These are phyloP conservation scores for Mesocricetus auratus DNA, from an alignment of 2,113 vertebrate species.

Conservation along the genomic window DNA sequence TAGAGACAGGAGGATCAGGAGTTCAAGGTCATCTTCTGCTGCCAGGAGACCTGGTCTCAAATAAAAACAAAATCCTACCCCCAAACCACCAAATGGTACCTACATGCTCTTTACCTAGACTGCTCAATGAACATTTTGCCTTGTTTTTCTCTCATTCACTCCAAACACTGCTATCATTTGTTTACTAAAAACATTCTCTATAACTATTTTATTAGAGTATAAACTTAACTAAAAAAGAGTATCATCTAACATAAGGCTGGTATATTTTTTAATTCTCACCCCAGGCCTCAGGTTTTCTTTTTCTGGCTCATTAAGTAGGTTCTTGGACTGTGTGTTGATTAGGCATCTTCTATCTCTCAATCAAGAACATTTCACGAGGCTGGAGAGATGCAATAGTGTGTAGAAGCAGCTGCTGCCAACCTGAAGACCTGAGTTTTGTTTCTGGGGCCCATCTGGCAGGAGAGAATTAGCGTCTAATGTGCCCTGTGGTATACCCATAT, in stretches of 20 bases:
- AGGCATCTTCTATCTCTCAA: constrained; percentile 2
- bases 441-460: neutral
- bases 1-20: neutral
- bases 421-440: neutral
- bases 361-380: neutral
- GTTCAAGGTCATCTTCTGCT: neutral
- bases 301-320: neutral
- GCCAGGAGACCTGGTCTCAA: neutral
- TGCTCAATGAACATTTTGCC: constrained; percentile 1
- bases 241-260: neutral
- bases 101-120: neutral
- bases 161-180: neutral
- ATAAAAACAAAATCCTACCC: neutral
- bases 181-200: constrained; percentile 11
- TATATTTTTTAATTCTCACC: neutral
- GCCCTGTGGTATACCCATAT: neutral
- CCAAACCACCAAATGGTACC: neutral
- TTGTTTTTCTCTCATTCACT: neutral
- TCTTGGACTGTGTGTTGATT: constrained; percentile 10
- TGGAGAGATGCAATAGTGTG: no score
- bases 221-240: neutral
- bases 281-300: constrained; percentile 40
- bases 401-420: neutral
- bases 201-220: neutral
- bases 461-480: neutral